These are phyloP conservation scores for Chloroclysta siterata DNA, from an alignment of 2,888 invertebrate genomes.

Conservation along the genomic window DNA sequence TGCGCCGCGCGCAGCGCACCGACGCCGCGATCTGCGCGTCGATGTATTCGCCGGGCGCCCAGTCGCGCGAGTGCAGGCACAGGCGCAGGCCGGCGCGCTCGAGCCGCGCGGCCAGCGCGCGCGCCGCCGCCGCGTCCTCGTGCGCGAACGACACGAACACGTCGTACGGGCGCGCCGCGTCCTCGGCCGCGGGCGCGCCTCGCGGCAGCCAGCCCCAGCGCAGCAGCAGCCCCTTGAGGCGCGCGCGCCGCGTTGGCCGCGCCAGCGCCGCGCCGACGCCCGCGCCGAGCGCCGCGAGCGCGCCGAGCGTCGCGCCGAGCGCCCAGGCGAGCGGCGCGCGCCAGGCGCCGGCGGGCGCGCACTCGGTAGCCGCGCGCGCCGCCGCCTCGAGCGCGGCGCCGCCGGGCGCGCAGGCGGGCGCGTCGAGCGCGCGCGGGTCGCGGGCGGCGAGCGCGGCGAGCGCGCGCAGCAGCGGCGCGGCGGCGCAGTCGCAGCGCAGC, in stretches of 20 bases:
- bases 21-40: conserved; percentile 89
- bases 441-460: conserved; percentile 9
- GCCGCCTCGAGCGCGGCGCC: conserved; percentile 11
- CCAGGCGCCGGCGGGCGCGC: conserved; percentile 16
- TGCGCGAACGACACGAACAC: conserved; percentile 93
- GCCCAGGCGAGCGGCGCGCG: conserved; percentile 26
- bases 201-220: conserved; percentile 40
- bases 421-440: conserved; percentile 12
- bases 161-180: conserved; percentile 82
- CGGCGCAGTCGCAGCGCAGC: conserved; percentile 30
- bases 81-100: conserved; percentile 80
- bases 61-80: conserved; percentile 90
- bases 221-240: conserved; percentile 42
- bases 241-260: conserved; percentile 37
- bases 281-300: conserved; percentile 32
- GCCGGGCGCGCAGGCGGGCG: conserved; percentile 20
- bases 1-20: conserved; percentile 87
- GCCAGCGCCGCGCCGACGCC: conserved; percentile 31
- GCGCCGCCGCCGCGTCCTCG: conserved; percentile 89
- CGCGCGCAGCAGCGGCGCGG: conserved; percentile 14
- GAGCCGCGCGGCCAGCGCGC: conserved; percentile 87
- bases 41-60: conserved; percentile 80
- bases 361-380: too few relatives aligned
- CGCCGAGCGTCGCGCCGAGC: conserved; percentile 30
- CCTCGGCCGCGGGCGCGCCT: conserved; percentile 36